Evolutionary conservation across 2,797 vertebrate species (phyloP), one percentile per base, ranked within the genome.

Genomic region (Choloepus didactylus): DNA sequence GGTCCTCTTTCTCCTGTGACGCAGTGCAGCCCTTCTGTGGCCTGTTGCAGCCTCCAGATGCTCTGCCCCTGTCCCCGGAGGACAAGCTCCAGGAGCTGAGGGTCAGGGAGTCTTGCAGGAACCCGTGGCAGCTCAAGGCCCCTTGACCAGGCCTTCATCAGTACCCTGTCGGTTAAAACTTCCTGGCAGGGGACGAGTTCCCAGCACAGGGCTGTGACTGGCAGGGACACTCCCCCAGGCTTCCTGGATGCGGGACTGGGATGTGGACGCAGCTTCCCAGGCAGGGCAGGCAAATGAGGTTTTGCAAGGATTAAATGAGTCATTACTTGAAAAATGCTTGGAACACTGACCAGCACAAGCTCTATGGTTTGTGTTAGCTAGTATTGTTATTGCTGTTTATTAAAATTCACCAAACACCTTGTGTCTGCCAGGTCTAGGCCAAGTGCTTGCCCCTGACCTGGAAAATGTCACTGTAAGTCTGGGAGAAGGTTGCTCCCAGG

Each of bases 391-490:
- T 95, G 95, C 31, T 44, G 9, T 86, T 87, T 19, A 12, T 87
- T 87, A 41, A 88, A 93, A 95, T 70, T 6, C 10, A 70, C 35
- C 10, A 51, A 60, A n/a, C 77, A 38, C 54, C 10, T 59, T 29
- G n/a, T 19, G 18, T 56, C 23, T 72, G 23, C n/a, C 25, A 70
- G 0, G 7, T 38, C 51, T 79, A 25, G 66, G 35, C n/a, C n/a
- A n/a, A 38, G 23, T 5, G 16, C n/a, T 15, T n/a, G 76, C 14
- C 10, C 54, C 51, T 38, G 3, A n/a, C n/a, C 51, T 38, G n/a
- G 12, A 21, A 38, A 59, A 59, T 3, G 19, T 59, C 76, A 27
- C n/a, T 35, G 49, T 23, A 77, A 35, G 6, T 23, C 49, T 25
- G 25, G 21, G 76, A 54, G 59, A 80, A 23, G 77, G 54, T 29